Evolutionary conservation across 2,113 vertebrate genomes (phyloP), one percentile per base, ranked within the genome.

Genomic region (Vulpes ferrilata): DNA sequence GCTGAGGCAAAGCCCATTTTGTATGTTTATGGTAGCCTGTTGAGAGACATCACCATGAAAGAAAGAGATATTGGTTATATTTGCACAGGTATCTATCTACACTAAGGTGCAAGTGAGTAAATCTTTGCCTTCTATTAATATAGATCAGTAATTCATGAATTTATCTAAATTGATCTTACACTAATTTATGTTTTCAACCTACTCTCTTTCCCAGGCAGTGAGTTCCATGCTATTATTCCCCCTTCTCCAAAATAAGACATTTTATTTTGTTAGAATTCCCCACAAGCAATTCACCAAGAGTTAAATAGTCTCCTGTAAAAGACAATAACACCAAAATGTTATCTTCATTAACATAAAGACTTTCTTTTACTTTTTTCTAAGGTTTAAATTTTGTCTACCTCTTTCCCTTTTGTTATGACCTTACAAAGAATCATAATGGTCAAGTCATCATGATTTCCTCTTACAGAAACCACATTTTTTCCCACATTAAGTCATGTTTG

Each of bases 401-500:
- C 48, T 84, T 96, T 69, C 19, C 32, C 20, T 20, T 87, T 48
- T 53, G 48, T 20, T 17, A 74, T 59, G 30, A 73, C 55, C 51
- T 88, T 80, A 87, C 74, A 95, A 93, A 78, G 43, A 92, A 69
- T 9, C 20, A 35, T 55, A 30, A 73, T 23, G 7, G 38, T 62
- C 51, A 27, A 92, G 74, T 71, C 78, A 64, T 74, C 73, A 51
- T 48, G 73, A 90, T 90, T 93, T 97, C 95, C 81, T 93, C 62
- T 90, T 81, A 74, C 17, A 92, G 78, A 95, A 90, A 96, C 65
- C 81, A 69, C 89, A 82, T 92, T 59, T 73, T 86, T 69, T 11
- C 43, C 53, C 43, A 43, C 65, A 22, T 85, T 73, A 88, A 65
- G 15, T 86, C 92, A 97, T 86, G 15, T 9, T 16, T 74, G 13